Evolutionary conservation across 2,797 vertebrate genomes (phyloP).

Genomic region (Pantherophis vulpinus): DNA sequence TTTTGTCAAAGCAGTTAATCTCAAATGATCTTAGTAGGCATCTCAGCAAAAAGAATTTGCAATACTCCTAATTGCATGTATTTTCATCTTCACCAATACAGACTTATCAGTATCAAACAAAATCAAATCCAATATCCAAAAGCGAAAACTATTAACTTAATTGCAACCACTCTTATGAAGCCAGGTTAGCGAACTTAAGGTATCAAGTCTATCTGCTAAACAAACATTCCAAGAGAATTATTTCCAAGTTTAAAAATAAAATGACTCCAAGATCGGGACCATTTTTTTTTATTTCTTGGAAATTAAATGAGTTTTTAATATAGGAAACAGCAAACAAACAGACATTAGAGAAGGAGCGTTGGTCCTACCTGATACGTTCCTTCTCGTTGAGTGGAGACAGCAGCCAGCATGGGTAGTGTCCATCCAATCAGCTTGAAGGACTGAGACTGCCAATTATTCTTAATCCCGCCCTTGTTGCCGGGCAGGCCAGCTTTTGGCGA

Average conservation of each 20-base stretch:
- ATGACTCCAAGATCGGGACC: not conserved
- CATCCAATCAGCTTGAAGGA: too few relatives aligned
- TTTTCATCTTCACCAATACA: not conserved
- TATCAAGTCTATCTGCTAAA: not conserved
- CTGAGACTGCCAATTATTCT: too few relatives aligned
- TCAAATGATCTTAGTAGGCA: slow-evolving; percentile 21
- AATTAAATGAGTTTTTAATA: not conserved
- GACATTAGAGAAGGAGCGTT: not conserved
- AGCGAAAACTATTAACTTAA: not conserved
- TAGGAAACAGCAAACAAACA: not conserved
- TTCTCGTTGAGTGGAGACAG: too few relatives aligned
- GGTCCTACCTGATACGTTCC: too few relatives aligned
- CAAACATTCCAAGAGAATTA: not conserved
- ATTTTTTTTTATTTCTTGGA: not conserved
- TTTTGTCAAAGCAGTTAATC: slow-evolving; percentile 5
- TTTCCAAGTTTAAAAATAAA: slow-evolving; percentile 17
- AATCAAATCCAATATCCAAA: not conserved
- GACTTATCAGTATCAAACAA: not conserved
- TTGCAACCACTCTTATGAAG: not conserved
- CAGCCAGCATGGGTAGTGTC: too few relatives aligned
- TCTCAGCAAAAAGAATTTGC: slow-evolving; percentile 42
- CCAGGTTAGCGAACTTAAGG: slow-evolving; percentile 15
- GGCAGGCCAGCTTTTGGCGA: too few relatives aligned
- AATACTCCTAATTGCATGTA: slow-evolving; percentile 11
- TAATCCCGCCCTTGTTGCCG: too few relatives aligned